Conservation (phyloP, 2,113 vertebrate genomes). For the Castor canadensis region DNA sequence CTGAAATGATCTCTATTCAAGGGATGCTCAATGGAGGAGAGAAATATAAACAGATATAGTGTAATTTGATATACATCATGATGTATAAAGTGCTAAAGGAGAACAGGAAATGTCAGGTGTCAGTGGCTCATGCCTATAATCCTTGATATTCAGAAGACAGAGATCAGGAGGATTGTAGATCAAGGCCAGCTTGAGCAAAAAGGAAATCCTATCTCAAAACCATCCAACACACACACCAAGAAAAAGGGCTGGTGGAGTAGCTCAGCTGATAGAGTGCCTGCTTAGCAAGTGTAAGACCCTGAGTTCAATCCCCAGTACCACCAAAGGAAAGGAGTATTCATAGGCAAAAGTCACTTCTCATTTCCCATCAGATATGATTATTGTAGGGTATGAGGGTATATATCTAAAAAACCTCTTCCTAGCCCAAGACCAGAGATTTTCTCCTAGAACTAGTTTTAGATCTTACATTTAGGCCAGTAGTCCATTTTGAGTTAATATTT, state of each 20-base stretch:
- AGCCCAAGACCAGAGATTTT: not conserved
- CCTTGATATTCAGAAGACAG: no score
- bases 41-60: not conserved
- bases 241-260: no score
- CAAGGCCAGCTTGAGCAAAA: no score
- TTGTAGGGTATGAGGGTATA: not conserved
- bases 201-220: no score
- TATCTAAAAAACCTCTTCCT: not conserved
- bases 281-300: no score
- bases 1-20: conserved; percentile 25
- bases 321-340: not conserved
- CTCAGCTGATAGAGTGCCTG: no score
- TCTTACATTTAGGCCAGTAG: not conserved
- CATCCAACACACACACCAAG: no score
- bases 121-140: no score
- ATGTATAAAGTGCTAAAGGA: not conserved
- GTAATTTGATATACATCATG: not conserved
- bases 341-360: not conserved
- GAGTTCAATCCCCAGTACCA: no score
- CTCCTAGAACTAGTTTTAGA: not conserved
- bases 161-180: no score
- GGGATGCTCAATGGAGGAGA: not conserved
- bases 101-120: no score
- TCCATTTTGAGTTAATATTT: not conserved
- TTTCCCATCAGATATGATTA: not conserved